Percentiles rank a stretch among this genome's conserved stretches.
phyloP scores from a whole-genome alignment of 2,888 invertebrate genomes.

The Gerris lacustris region DNA sequence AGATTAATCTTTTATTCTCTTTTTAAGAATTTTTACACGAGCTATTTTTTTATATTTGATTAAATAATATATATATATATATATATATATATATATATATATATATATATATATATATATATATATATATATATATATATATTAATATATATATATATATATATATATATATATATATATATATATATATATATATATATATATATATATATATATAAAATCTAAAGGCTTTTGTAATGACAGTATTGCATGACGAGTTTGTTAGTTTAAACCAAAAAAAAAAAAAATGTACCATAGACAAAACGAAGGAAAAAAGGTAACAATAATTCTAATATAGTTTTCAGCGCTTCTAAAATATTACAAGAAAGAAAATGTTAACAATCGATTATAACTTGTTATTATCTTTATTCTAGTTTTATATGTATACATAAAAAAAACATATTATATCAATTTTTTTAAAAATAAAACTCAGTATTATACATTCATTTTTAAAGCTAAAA shows the following conservation, averaged over 20 bases:
- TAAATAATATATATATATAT: not conserved
- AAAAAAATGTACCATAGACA: not conserved
- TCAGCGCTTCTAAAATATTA: not conserved
- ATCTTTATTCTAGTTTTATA: too few species aligned
- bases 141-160: not conserved
- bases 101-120: slow-evolving; percentile 1
- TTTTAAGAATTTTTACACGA: too few species aligned
- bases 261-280: too few species aligned
- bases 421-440: too few species aligned
- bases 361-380: too few species aligned
- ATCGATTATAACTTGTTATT: too few species aligned
- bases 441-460: too few species aligned
- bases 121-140: slow-evolving; percentile 1
- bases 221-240: not conserved
- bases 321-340: not conserved
- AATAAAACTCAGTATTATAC: too few species aligned
- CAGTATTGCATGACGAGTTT: not conserved
- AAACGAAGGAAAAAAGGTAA: not conserved
- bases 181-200: not conserved
- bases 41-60: not conserved
- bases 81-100: slow-evolving; percentile 1
- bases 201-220: not conserved
- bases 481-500: too few species aligned
- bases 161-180: slow-evolving; percentile 1
- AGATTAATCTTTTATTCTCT: too few species aligned